Evolutionary conservation across 2,888 invertebrate species (phyloP).

Genomic region (Cataglyphis livida): DNA sequence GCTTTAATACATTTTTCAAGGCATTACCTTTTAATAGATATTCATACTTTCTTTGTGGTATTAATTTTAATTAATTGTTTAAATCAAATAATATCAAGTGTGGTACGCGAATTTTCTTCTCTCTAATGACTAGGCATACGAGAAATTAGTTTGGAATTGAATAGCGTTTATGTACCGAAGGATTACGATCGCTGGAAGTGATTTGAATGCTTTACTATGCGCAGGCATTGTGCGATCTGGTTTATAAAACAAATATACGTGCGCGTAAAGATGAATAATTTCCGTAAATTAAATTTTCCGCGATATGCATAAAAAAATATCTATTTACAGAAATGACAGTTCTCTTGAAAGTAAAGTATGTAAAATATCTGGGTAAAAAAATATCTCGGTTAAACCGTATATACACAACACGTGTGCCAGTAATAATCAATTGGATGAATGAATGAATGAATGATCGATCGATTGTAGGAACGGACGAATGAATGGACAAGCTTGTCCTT

Average conservation of each 20-base stretch:
- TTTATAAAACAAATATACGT: conserved; percentile 46
- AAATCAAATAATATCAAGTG: background rate
- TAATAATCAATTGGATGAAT: conserved; percentile 31
- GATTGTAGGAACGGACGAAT: conserved; percentile 64
- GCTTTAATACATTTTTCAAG: background rate
- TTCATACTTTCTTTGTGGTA: background rate
- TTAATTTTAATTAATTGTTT: background rate
- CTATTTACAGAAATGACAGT: background rate
- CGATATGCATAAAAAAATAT: background rate
- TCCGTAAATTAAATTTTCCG: background rate
- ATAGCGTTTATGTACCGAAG: background rate
- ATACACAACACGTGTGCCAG: background rate
- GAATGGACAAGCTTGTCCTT: conserved; percentile 73
- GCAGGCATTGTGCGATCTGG: conserved; percentile 24
- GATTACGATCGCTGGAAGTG: conserved; percentile 58
- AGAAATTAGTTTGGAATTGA: background rate
- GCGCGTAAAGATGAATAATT: background rate
- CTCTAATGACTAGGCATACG: background rate
- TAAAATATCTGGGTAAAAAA: conserved; percentile 7
- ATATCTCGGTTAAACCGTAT: conserved; percentile 5
- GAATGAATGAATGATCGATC: conserved; percentile 56
- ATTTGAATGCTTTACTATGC: conserved; percentile 69
- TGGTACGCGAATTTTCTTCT: background rate
- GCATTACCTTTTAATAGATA: background rate
- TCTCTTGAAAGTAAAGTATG: background rate